Percentiles rank a stretch among this genome's conserved stretches.
Conservation (phyloP, 2,888 invertebrate species). For the Aplocera efformata region DNA sequence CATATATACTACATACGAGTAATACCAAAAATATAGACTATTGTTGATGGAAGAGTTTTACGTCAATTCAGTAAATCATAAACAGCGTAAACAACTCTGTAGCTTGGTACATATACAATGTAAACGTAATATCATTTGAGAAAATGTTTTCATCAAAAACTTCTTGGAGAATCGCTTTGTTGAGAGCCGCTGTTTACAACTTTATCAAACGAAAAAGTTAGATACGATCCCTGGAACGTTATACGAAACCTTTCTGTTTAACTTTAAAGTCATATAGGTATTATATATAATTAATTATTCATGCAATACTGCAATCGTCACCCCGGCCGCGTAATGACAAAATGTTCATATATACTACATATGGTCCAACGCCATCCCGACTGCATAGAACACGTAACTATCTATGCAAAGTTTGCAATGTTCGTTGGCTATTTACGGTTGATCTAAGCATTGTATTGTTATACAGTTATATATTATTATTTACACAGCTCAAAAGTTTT, state of each 20-base stretch:
- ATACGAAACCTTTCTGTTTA: constrained; percentile 8
- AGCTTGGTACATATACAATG: not conserved
- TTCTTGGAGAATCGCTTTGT: constrained; percentile 24
- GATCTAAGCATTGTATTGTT: too few relatives aligned
- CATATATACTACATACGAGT: too few relatives aligned
- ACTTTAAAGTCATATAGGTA: constrained; percentile 9
- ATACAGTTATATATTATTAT: too few relatives aligned
- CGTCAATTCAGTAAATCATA: too few relatives aligned
- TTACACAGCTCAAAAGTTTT: too few relatives aligned
- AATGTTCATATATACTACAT: too few relatives aligned
- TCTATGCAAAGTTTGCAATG: too few relatives aligned
- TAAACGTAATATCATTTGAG: constrained; percentile 16
- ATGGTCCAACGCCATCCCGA: not conserved
- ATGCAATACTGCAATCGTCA: constrained; percentile 4
- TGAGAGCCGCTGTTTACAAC: constrained; percentile 24
- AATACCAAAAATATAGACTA: too few relatives aligned
- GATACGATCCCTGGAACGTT: constrained; percentile 14
- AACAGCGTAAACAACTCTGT: not conserved
- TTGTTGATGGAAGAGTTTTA: too few relatives aligned
- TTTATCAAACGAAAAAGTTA: constrained; percentile 18
- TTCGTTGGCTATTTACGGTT: too few relatives aligned
- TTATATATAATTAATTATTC: constrained; percentile 5
- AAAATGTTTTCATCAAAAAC: constrained; percentile 30
- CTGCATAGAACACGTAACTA: too few relatives aligned
- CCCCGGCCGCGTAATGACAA: constrained; percentile 5